Evolutionary conservation across 2,797 vertebrate species (phyloP), one percentile per base, ranked within the genome.

Genomic region (Tinamus major): DNA sequence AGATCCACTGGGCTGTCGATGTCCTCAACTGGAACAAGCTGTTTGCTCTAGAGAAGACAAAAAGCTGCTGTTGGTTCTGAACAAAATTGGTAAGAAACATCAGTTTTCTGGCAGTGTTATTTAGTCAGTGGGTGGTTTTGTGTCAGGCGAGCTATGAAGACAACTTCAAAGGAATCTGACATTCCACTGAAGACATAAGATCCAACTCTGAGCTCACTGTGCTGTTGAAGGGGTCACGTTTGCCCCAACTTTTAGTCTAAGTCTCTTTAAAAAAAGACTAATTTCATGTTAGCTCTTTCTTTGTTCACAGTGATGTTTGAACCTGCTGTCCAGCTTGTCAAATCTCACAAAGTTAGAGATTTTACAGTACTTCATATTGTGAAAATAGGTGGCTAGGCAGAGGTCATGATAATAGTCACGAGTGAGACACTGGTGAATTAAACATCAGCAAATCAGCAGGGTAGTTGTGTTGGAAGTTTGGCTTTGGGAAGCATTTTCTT

Each of bases 1-100:
- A 90, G 99, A 99, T 92, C 99, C 99, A 26, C 93, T 98, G 92
- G 99, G 99, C 18, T 99, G 97, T 95, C 97, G 99, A 13, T 99
- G 99, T 96, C 98, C 98, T 90, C 98, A 99, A 85, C 95, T 99
- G 82, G 99, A 99, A 93, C 98, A 99, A 85, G 97, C 97, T 2
- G 95, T 99, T 64, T 97, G 97, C 69, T 97, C 96, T 58, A 97
- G 87, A 49, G 98, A 97, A 72, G 97, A 98, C 92, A 99, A 99
- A 96, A 99, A 98, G 77, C 97, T 99, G 10, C 33, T 99, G 6
- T 92, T 99, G 42, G 92, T 99, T 85, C 97, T 99, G 84, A 99
- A 98, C 97, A 99, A 99, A 97, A 99, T 98, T 92, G 99, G 99
- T 99, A 96, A 97, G 97, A 69, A 82, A 58, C 53, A 77, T 48